Percentiles rank a stretch among this genome's conserved stretches.
phyloP scores from a whole-genome alignment of 92 coral and sea anemone species.

The Palythoa grandiflora region DNA sequence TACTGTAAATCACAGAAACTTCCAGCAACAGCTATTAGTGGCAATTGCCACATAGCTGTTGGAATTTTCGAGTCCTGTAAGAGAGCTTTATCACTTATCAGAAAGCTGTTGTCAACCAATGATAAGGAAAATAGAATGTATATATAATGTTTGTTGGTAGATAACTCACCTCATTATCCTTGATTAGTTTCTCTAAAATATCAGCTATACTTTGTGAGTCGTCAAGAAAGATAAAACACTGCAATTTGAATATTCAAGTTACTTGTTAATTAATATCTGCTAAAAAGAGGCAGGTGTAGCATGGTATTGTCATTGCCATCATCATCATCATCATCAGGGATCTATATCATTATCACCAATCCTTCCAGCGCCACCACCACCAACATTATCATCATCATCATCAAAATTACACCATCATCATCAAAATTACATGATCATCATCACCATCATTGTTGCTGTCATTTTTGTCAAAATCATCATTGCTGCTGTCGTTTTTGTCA shows the following conservation, averaged over 20 bases:
- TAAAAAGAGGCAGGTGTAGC: neutral
- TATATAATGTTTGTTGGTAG: neutral
- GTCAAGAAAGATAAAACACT: conserved; percentile 98
- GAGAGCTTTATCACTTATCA: no score
- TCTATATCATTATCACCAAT: neutral
- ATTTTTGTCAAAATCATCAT: neutral
- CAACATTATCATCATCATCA: no score
- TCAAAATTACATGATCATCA: neutral
- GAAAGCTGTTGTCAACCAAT: no score
- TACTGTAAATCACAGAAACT: no score
- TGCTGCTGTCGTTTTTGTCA: no score
- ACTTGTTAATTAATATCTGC: neutral
- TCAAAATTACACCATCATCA: neutral
- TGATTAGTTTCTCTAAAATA: conserved; percentile 89
- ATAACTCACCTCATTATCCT: conserved; percentile 89
- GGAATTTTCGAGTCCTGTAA: no score
- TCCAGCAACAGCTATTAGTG: no score
- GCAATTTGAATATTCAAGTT: conserved; percentile 4
- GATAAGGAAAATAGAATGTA: neutral
- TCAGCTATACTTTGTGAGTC: conserved; percentile 95
- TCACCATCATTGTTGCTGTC: neutral
- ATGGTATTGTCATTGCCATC: neutral
- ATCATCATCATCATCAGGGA: neutral
- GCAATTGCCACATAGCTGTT: no score
- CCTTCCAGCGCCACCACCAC: no score